Percentiles rank a stretch among this genome's conserved stretches.
phyloP scores from a whole-genome alignment of 2,888 invertebrate species.

The Malthinus flaveolus region DNA sequence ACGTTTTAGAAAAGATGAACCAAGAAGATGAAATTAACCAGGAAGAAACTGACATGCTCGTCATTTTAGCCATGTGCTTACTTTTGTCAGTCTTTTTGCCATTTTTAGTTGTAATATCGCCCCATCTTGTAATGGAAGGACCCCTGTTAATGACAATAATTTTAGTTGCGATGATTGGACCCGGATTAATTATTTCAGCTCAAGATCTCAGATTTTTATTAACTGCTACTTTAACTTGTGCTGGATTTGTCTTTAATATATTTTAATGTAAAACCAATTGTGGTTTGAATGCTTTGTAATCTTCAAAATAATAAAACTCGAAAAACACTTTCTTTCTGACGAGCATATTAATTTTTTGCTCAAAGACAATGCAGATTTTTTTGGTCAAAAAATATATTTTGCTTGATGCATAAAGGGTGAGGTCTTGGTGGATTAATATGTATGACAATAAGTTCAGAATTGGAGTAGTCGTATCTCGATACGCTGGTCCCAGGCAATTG shows the following conservation, averaged over 20 bases:
- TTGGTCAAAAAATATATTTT: too few relatives aligned
- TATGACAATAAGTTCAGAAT: too few relatives aligned
- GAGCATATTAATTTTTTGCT: too few relatives aligned
- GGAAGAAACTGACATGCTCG: constrained; percentile 39
- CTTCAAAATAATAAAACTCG: neutral
- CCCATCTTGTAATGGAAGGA: constrained; percentile 36
- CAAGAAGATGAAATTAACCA: constrained; percentile 21
- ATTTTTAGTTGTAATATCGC: constrained; percentile 37
- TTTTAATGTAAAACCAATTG: neutral
- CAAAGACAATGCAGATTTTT: too few relatives aligned
- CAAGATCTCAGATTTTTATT: constrained; percentile 36
- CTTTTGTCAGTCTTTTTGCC: constrained; percentile 39
- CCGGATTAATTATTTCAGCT: constrained; percentile 34
- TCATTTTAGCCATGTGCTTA: constrained; percentile 38
- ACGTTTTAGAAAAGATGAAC: constrained; percentile 15
- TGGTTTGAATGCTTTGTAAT: neutral
- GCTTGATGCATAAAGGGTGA: too few relatives aligned
- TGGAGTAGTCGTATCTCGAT: too few relatives aligned
- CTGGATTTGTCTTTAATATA: neutral
- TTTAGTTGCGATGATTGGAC: constrained; percentile 32
- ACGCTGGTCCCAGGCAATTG: too few relatives aligned
- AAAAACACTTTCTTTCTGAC: neutral
- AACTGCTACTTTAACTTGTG: constrained; percentile 16
- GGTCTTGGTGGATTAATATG: too few relatives aligned
- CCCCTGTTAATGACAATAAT: constrained; percentile 32